phyloP scores from a whole-genome alignment of 2,888 invertebrate species.

The Desoria tigrina region DNA sequence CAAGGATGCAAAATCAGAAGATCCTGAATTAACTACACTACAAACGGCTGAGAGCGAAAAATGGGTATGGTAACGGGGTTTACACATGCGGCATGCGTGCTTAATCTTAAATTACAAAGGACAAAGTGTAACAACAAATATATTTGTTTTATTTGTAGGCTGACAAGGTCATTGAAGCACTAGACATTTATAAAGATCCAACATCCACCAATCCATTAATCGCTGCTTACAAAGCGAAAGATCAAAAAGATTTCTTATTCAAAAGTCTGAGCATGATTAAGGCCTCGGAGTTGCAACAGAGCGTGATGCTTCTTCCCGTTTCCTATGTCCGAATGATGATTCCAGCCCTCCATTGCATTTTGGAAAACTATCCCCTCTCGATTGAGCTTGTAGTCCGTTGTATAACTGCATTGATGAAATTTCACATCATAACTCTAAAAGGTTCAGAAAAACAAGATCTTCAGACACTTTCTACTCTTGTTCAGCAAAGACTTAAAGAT shows the following conservation, averaged over 20 bases:
- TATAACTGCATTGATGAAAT: conserved; percentile 45
- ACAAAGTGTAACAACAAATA: conserved; percentile 1
- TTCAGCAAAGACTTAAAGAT: conserved; percentile 37
- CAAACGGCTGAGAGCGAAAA: conserved; percentile 85
- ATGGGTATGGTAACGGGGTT: conserved; percentile 65
- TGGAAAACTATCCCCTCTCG: conserved; percentile 47
- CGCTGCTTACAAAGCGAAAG: conserved; percentile 73
- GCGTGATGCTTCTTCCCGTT: conserved; percentile 50
- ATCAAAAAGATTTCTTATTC: conserved; percentile 76
- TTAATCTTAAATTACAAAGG: conserved; percentile 8
- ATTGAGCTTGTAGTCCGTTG: conserved; percentile 47
- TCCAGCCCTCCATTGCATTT: conserved; percentile 39
- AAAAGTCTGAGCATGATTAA: conserved; percentile 77
- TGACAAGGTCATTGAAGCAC: conserved; percentile 86
- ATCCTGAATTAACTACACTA: conserved; percentile 68
- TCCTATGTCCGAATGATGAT: conserved; percentile 47
- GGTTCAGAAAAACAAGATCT: conserved; percentile 37
- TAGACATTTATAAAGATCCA: conserved; percentile 69
- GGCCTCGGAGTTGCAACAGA: conserved; percentile 51
- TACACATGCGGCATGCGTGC: conserved; percentile 1
- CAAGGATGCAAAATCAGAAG: conserved; percentile 65
- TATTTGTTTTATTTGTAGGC: conserved; percentile 61
- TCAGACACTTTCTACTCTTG: conserved; percentile 36
- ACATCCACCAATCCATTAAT: conserved; percentile 65
- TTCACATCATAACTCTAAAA: conserved; percentile 46